Evolutionary conservation across 2,888 invertebrate genomes (phyloP), one percentile per base, ranked within the genome.

Genomic region (Ennomos quercinarius): DNA sequence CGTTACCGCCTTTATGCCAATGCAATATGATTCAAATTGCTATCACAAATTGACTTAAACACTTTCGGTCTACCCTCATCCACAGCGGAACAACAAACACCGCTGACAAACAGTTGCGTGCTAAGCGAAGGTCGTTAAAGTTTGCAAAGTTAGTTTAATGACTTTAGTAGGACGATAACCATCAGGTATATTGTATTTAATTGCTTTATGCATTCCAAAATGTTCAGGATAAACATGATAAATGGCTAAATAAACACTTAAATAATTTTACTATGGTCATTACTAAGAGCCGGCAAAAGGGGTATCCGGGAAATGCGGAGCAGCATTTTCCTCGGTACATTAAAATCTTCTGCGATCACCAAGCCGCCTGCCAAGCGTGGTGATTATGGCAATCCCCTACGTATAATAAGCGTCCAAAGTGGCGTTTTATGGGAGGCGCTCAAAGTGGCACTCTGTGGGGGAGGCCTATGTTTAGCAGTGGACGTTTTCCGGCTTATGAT

Each of bases 111-210:
- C 27, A 13, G 54, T 54, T 46, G 54, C 59, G 59, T 59, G 59
- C 10, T 38, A 38, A 27, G 40, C 40, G 27, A 47, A 43, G 45
- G 40, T 45, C 40, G 49, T 57, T 57, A 49, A 57, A 41, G 40
- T 47, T 27, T 38, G 46, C 55, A 41, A 56, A 54, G 60, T 46
- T 46, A 36, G 40, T 9, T 44, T 37, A 52, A 61, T 49, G 17
- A 39, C 51, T 43, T 12, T 46, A 51, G 36, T 34, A 11, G 36
- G 34, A 36, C 42, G 35, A 50, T 39, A 45, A 49, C 39, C 38
- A 37, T 11, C 50, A 27, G 38, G 47, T 38, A 43, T 39, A 36
- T 27, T 58, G 17, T 10, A 41, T 37, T 37, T 46, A 50, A 51
- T 41, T 35, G 50, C 13, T 56, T 39, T 9, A 35, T 10, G 45